A percentile compares a stretch with the other conserved stretches of the same genome.
phyloP scores from a whole-genome alignment of 2,113 vertebrate genomes.

The Megatriorchis doriae region DNA sequence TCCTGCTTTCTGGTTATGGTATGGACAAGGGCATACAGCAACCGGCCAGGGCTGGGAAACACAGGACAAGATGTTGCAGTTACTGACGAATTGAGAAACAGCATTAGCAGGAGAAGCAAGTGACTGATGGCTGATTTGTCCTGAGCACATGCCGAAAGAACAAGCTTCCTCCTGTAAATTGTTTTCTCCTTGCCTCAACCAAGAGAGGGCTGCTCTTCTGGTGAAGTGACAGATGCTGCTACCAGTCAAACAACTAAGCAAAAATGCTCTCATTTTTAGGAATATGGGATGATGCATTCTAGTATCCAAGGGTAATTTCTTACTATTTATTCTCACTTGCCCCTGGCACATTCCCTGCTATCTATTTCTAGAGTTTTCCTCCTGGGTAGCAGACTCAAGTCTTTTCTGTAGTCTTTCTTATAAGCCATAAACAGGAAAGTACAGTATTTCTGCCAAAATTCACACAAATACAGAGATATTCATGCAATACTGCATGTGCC shows the following conservation, averaged over 20 bases:
- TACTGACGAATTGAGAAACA: not conserved
- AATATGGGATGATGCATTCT: not conserved
- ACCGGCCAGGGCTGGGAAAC: not conserved
- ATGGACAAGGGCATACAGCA: not conserved
- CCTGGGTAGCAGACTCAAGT: not conserved
- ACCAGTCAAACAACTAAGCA: not conserved
- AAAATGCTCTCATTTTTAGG: not conserved
- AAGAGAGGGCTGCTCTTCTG: not conserved
- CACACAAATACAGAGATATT: not conserved
- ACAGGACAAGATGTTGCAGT: not conserved
- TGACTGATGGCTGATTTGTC: slow-evolving; percentile 5
- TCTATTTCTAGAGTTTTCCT: not conserved
- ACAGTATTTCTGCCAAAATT: not conserved
- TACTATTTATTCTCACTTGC: not conserved
- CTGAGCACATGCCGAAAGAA: not conserved
- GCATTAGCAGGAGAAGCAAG: not conserved
- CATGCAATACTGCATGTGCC: not conserved
- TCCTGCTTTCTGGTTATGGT: not conserved
- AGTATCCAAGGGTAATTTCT: not conserved
- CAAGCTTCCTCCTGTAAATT: not conserved
- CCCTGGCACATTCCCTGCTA: not conserved
- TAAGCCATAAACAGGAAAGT: not conserved
- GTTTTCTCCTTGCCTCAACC: not conserved
- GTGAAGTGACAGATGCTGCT: not conserved
- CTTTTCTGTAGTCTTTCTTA: not conserved